Conservation (phyloP, 2,797 vertebrate genomes). For the Tinamus major region DNA sequence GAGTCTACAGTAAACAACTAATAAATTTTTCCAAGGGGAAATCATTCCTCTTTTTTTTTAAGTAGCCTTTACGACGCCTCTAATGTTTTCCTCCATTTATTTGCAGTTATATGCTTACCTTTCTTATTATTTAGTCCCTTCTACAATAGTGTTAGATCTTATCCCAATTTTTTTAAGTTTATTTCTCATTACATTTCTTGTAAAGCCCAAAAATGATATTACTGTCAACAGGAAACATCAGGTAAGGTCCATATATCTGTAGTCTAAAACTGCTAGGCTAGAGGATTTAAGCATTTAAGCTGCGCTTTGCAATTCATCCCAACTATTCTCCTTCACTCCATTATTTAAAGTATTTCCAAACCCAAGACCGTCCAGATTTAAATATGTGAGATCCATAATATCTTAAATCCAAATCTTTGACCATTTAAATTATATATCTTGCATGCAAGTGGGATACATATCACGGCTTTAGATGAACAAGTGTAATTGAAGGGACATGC, state of each 20-base stretch:
- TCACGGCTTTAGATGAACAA: no score
- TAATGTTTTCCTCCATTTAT: neutral
- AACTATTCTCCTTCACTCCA: neutral
- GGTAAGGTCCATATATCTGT: neutral
- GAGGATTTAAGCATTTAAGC: neutral
- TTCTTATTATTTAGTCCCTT: neutral
- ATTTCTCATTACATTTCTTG: neutral
- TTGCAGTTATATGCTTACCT: neutral
- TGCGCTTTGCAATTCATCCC: neutral
- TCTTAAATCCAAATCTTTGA: neutral
- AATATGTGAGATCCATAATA: neutral
- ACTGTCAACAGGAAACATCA: neutral
- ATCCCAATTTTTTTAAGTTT: neutral
- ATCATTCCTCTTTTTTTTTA: neutral
- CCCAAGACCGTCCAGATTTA: neutral
- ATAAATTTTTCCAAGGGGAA: neutral
- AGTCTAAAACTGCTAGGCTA: neutral
- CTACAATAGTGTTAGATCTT: neutral
- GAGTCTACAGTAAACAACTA: neutral
- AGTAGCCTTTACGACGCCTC: neutral
- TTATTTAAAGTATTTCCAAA: neutral
- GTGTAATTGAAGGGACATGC: no score
- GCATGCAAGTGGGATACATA: no score
- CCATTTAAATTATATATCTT: neutral
- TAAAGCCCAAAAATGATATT: neutral